Percentiles rank a stretch among this genome's conserved stretches.
Evolutionary conservation across 2,797 vertebrate species (phyloP).

Genomic region (Myripristis murdjan): DNA sequence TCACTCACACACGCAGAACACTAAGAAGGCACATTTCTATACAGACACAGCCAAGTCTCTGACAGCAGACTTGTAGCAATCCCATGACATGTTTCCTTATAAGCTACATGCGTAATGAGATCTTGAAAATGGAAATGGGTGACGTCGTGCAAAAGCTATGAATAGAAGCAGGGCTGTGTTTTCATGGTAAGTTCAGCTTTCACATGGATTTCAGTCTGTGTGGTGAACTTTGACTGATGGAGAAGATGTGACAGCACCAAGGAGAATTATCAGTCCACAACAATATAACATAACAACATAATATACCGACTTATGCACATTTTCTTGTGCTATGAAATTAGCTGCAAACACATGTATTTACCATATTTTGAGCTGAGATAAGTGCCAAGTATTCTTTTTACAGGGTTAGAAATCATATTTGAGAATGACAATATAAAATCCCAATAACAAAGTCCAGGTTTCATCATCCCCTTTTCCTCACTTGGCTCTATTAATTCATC

Average conservation of each 20-base stretch:
- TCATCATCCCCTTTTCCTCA: slow-evolving; percentile 1
- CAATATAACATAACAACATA: no score
- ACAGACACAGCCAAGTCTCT: slow-evolving; percentile 7
- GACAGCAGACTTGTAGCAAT: slow-evolving; percentile 1
- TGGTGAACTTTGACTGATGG: not conserved
- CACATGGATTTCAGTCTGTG: slow-evolving; percentile 30
- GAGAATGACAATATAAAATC: slow-evolving; percentile 3
- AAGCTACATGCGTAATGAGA: slow-evolving; percentile 18
- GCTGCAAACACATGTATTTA: not conserved
- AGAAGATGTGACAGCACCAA: not conserved
- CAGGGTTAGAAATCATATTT: slow-evolving; percentile 13
- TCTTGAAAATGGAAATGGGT: slow-evolving; percentile 12
- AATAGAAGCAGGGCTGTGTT: not conserved
- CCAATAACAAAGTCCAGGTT: slow-evolving; percentile 24
- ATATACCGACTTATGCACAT: no score
- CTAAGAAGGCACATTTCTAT: slow-evolving; percentile 25
- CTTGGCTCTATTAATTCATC: no score
- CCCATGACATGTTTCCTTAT: slow-evolving; percentile 11
- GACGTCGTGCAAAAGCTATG: slow-evolving; percentile 13
- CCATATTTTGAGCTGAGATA: not conserved
- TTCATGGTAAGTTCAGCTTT: slow-evolving; percentile 21
- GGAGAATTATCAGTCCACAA: no score
- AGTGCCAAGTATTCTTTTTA: not conserved
- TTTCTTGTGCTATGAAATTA: no score
- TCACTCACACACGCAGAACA: not conserved